Evolutionary conservation across 2,888 invertebrate genomes (phyloP).

Genomic region (Lasioglossum villosulum): DNA sequence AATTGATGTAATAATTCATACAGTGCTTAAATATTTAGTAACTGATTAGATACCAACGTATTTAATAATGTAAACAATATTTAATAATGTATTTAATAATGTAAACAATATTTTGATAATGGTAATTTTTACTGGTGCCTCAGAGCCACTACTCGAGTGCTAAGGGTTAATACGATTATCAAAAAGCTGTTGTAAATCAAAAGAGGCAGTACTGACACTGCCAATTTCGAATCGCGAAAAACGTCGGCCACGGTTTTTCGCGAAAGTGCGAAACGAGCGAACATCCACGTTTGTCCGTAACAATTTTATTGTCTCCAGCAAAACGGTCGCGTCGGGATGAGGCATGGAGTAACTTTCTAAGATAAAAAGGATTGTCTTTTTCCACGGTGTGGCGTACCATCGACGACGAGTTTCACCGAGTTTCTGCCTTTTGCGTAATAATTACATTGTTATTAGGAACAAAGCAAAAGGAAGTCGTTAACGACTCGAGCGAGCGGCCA

Average conservation of each 20-base stretch:
- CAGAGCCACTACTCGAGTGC: no score
- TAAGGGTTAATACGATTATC: no score
- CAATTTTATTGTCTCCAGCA: slow-evolving; percentile 49
- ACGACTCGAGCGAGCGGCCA: slow-evolving; percentile 35
- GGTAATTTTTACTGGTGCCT: no score
- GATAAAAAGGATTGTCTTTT: slow-evolving; percentile 59
- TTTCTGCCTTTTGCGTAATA: slow-evolving; percentile 68
- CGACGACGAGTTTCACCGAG: slow-evolving; percentile 62
- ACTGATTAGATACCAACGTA: no score
- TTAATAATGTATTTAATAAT: no score
- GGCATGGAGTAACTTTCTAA: slow-evolving; percentile 57
- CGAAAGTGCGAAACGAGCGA: slow-evolving; percentile 39
- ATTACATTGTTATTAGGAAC: slow-evolving; percentile 66
- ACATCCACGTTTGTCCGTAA: slow-evolving; percentile 15
- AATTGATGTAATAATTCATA: no score
- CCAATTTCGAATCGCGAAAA: neutral
- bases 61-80: no score
- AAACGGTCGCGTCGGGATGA: slow-evolving; percentile 44
- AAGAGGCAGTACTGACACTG: no score
- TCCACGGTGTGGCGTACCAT: slow-evolving; percentile 51
- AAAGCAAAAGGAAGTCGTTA: slow-evolving; percentile 64
- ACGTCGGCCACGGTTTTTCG: neutral
- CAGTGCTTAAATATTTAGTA: no score
- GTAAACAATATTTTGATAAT: no score
- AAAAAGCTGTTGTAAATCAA: no score